phyloP scores from a whole-genome alignment of 2,797 vertebrate genomes.

The Astyanax mexicanus region DNA sequence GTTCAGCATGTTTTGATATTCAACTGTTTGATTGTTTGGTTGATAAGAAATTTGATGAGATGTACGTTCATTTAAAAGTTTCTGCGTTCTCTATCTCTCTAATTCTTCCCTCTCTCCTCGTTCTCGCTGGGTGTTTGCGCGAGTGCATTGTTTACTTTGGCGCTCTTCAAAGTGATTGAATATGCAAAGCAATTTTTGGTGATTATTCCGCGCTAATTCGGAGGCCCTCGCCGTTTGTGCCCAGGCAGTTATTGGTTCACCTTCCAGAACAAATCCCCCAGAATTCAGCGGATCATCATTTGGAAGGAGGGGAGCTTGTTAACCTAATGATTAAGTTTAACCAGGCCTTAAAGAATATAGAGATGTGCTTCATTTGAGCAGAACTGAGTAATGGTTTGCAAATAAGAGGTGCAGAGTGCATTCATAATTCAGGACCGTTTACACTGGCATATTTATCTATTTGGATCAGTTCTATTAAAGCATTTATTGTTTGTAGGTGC shows the following conservation, averaged over 20 bases:
- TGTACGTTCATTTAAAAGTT: slow-evolving; percentile 49
- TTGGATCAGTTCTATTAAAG: no score
- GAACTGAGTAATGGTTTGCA: slow-evolving; percentile 94
- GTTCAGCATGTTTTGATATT: slow-evolving; percentile 47
- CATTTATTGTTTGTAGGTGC: no score
- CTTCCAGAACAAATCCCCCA: slow-evolving; percentile 93
- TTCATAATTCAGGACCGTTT: no score
- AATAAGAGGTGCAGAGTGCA: no score
- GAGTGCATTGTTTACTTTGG: slow-evolving; percentile 39
- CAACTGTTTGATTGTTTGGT: slow-evolving; percentile 46
- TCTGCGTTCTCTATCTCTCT: background rate
- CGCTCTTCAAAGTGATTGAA: slow-evolving; percentile 85
- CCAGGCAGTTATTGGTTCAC: slow-evolving; percentile 89
- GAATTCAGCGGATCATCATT: slow-evolving; percentile 93
- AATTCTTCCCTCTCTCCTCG: background rate
- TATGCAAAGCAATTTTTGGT: slow-evolving; percentile 90
- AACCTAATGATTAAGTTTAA: slow-evolving; percentile 98
- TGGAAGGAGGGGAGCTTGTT: slow-evolving; percentile 93
- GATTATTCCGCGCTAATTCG: slow-evolving; percentile 87
- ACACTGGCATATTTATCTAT: no score
- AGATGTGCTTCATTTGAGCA: slow-evolving; percentile 91
- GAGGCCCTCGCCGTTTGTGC: slow-evolving; percentile 76
- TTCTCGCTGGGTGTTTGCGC: slow-evolving; percentile 1
- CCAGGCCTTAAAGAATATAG: slow-evolving; percentile 97
- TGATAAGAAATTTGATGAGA: slow-evolving; percentile 50